Evolutionary conservation across 2,113 vertebrate genomes (phyloP), one percentile per base, ranked within the genome.

Genomic region (Enhydra lutris): DNA sequence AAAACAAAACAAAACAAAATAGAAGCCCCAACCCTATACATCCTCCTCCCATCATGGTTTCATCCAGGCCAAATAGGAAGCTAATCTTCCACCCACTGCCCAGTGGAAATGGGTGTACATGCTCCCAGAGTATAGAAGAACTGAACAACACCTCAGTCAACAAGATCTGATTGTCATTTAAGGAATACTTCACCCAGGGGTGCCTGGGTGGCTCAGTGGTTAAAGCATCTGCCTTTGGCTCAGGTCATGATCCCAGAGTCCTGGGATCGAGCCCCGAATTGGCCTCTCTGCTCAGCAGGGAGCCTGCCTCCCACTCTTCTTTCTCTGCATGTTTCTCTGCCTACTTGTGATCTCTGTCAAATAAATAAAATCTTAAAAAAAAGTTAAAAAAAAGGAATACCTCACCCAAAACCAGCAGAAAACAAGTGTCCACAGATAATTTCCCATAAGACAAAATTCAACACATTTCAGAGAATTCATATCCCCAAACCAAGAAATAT

Each of bases 261-360:
- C 50, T 52, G 50, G 50, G 3, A 52, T 52, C 4, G 1, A 52
- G 50, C 50, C 4, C 50, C 50, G 0, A 4, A 52, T 52, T 0
- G 4, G 50, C 15, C 4, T 52, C 50, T 17, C 50, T 52, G 50
- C 50, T 52, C 50, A 52, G 15, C 50, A 5, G 50, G 50, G 50
- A 52, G 50, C 50, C 50, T 17, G 50, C 50, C 15, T 52, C 14
- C 15, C 15, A n/a, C n/a, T n/a, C 50, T 15, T 52, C 15, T 52
- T 17, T 52, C 15, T 52, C 50, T 52, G 50, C 50, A 15, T 52
- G 50, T 14, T 15, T 52, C 50, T 52, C 50, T 52, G 50, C 50
- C 14, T 52, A 17, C 50, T 52, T 52, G 50, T 52, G 50, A 52
- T 52, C 50, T 52, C 50, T 52, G 50, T 52, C 50, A 52, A 52